phyloP scores from a whole-genome alignment of 1,140 invertebrate species.

The Watersipora subatra region DNA sequence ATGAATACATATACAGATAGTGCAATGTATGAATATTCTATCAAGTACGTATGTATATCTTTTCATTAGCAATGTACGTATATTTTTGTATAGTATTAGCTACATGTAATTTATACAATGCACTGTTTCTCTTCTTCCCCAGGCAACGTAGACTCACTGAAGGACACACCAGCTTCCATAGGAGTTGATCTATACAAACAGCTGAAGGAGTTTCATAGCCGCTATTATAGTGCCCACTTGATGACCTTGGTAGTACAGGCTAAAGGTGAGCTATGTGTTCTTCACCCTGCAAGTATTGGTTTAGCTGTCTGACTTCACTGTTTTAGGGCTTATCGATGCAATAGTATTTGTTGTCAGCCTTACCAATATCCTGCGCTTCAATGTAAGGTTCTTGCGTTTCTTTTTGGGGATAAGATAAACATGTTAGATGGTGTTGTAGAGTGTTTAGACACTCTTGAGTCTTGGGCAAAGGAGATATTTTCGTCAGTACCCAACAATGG shows the following conservation, averaged over 20 bases:
- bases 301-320: no score
- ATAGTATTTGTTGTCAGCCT: no score
- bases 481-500: slow-evolving; percentile 27
- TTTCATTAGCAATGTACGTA: background rate
- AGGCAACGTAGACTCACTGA: slow-evolving; percentile 52
- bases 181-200: slow-evolving; percentile 25
- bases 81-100: background rate
- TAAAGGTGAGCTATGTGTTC: slow-evolving; percentile 27
- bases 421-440: no score
- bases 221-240: slow-evolving; percentile 29
- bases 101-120: background rate
- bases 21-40: no score
- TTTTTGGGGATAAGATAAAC: no score
- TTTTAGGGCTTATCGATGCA: no score
- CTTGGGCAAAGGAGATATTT: slow-evolving; percentile 24
- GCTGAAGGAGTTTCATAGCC: slow-evolving; percentile 20
- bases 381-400: no score
- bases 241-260: slow-evolving; percentile 36
- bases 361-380: no score
- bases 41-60: no score
- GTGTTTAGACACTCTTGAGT: slow-evolving; percentile 20
- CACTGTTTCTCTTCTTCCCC: background rate
- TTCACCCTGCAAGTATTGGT: no score
- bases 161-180: slow-evolving; percentile 30
- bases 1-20: no score